phyloP scores from a whole-genome alignment of 2,888 invertebrate genomes.

The Phengaris arion region DNA sequence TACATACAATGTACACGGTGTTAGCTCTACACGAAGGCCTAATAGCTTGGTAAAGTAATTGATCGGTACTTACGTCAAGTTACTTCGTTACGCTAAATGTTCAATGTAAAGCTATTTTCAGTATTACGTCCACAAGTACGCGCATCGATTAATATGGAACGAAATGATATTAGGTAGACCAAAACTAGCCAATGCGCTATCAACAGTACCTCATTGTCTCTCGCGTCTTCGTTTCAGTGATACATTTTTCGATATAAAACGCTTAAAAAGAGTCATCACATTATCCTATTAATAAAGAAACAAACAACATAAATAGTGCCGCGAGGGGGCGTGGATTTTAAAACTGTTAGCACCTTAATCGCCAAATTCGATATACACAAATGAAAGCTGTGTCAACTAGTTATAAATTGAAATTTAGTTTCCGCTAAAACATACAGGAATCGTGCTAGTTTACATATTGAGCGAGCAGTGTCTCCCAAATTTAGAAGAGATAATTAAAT shows the following conservation, averaged over 20 bases:
- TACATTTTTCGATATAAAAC: too few relatives aligned
- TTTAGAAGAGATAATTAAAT: neutral
- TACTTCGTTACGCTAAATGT: neutral
- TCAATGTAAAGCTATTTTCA: neutral
- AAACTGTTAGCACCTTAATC: too few relatives aligned
- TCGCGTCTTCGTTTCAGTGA: too few relatives aligned
- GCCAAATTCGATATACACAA: too few relatives aligned
- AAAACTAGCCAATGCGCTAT: too few relatives aligned
- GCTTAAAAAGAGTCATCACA: too few relatives aligned
- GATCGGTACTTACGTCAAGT: conserved; percentile 7
- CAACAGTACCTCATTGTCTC: too few relatives aligned
- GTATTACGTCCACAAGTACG: neutral
- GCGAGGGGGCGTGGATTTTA: too few relatives aligned
- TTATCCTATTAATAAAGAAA: too few relatives aligned
- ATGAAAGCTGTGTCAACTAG: neutral
- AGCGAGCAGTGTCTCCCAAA: neutral
- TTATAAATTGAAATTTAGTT: neutral
- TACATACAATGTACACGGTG: neutral
- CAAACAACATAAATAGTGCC: too few relatives aligned
- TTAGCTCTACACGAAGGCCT: neutral
- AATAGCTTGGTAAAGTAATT: conserved; percentile 9
- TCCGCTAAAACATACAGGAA: neutral
- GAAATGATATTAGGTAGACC: too few relatives aligned
- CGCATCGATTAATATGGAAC: neutral
- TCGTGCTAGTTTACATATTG: neutral